Percentiles rank a stretch among this genome's conserved stretches.
Conservation (phyloP, 2,888 invertebrate genomes). For the Laspeyria flexula region DNA sequence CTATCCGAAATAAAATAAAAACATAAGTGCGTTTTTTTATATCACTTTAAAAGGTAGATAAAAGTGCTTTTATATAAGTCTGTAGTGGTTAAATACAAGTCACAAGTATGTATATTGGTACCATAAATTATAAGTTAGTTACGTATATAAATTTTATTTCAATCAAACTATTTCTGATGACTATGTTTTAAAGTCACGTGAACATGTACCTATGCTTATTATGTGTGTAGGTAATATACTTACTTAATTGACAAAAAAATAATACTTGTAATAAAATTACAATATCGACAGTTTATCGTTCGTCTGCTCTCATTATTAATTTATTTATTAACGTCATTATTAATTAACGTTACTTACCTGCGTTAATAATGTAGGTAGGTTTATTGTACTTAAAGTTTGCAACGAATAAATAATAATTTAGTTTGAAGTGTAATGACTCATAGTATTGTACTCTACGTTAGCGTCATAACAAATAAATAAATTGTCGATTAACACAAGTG, state of each 20-base stretch:
- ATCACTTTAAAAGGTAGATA: slow-evolving; percentile 29
- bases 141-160: too few species aligned
- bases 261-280: too few species aligned
- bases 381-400: slow-evolving; percentile 12
- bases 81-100: too few species aligned
- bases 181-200: too few species aligned
- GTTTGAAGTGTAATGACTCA: slow-evolving; percentile 58
- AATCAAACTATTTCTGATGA: too few species aligned
- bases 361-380: not conserved
- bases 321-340: not conserved
- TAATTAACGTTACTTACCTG: not conserved
- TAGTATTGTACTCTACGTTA: slow-evolving; percentile 35
- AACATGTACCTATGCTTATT: too few species aligned
- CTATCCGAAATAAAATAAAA: slow-evolving; percentile 38
- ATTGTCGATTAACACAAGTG: slow-evolving; percentile 41
- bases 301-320: not conserved
- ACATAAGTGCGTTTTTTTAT: slow-evolving; percentile 33
- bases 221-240: too few species aligned
- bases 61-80: not conserved
- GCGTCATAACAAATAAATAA: slow-evolving; percentile 50
- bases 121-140: too few species aligned
- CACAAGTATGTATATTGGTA: too few species aligned
- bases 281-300: not conserved
- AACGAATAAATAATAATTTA: slow-evolving; percentile 37
- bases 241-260: too few species aligned